Evolutionary conservation across 2,113 vertebrate species (phyloP).

Genomic region (Phalacrocorax brasilianus): DNA sequence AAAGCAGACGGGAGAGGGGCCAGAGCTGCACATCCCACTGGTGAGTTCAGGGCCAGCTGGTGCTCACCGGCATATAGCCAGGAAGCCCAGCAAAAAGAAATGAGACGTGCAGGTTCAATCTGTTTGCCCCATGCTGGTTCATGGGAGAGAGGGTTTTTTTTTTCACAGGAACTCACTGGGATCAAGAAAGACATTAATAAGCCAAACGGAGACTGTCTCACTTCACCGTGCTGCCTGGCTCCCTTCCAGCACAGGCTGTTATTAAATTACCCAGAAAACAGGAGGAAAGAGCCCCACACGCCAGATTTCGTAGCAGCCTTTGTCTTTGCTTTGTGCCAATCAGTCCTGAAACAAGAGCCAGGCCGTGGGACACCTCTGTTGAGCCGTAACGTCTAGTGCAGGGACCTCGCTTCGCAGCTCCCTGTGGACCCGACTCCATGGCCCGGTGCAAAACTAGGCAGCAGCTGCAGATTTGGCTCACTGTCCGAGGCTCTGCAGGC

Average conservation of each 20-base stretch:
- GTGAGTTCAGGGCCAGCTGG: neutral
- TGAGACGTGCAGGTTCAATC: neutral
- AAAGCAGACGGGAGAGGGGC: neutral
- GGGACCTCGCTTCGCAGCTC: neutral
- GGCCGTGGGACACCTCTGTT: fast-evolving
- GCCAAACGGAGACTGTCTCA: neutral
- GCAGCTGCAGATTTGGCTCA: neutral
- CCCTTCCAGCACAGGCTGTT: neutral
- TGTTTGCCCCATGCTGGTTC: neutral
- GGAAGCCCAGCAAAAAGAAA: neutral
- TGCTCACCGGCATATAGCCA: fast-evolving
- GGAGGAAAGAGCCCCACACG: neutral
- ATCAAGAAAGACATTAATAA: neutral
- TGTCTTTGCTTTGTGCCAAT: neutral
- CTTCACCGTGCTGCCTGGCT: neutral
- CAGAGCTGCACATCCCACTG: fast-evolving
- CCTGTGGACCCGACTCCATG: fast-evolving
- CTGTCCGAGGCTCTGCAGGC: neutral
- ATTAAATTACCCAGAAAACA: neutral
- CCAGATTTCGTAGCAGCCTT: neutral
- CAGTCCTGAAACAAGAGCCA: neutral
- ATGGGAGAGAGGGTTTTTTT: neutral
- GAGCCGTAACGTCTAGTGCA: fast-evolving
- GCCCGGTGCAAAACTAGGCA: neutral
- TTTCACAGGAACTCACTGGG: neutral